Percentiles rank a stretch among this genome's conserved stretches.
Evolutionary conservation across 2,113 vertebrate genomes (phyloP).

Genomic region (Cephalopterus ornatus): DNA sequence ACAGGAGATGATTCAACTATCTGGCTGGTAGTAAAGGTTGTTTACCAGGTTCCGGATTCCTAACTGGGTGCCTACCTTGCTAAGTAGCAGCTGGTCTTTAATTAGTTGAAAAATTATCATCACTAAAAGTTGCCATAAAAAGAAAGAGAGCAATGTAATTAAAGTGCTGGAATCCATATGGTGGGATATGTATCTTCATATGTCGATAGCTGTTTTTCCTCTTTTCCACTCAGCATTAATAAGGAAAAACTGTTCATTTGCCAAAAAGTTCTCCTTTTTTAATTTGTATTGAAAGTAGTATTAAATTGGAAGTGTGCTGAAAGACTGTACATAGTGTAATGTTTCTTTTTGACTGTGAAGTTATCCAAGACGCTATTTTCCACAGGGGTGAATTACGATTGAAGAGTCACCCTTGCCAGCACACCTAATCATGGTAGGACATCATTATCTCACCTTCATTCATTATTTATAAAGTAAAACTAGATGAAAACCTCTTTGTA

Average conservation of each 20-base stretch:
- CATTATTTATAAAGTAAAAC: background rate
- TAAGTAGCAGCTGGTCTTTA: conserved; percentile 83
- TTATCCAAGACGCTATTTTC: background rate
- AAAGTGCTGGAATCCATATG: conserved; percentile 77
- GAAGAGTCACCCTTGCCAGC: conserved; percentile 13
- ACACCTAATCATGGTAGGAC: background rate
- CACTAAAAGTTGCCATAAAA: conserved; percentile 76
- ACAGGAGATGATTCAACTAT: conserved; percentile 77
- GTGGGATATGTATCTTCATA: conserved; percentile 60
- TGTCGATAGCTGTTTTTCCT: conserved; percentile 65
- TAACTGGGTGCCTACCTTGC: conserved; percentile 76
- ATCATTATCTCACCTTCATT: conserved; percentile 29
- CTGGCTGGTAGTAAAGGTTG: conserved; percentile 76
- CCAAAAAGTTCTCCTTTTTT: background rate
- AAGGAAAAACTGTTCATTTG: conserved; percentile 50
- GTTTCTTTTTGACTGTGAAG: conserved; percentile 49
- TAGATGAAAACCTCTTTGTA: background rate
- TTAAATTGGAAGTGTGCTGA: conserved; percentile 14
- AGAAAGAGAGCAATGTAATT: conserved; percentile 79
- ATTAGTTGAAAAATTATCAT: conserved; percentile 85
- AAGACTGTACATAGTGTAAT: background rate
- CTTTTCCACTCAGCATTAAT: conserved; percentile 36
- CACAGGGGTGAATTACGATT: background rate
- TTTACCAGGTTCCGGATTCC: conserved; percentile 75
- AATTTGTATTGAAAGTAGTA: conserved; percentile 34